A percentile compares a stretch with the other conserved stretches of the same genome.
Evolutionary conservation across 2,888 invertebrate species (phyloP).

Genomic region (Ophraella communa): DNA sequence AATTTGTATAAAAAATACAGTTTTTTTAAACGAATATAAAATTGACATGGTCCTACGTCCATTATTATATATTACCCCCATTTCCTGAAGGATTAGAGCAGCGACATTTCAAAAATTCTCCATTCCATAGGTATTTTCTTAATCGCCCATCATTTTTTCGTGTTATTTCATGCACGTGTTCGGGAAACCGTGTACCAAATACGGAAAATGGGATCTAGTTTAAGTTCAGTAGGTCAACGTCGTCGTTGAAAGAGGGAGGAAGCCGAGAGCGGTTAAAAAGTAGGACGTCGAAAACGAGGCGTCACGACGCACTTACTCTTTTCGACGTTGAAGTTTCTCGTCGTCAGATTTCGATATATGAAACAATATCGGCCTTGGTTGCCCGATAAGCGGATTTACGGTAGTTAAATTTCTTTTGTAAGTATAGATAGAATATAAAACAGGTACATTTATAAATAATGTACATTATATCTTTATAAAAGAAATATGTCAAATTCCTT

Average conservation of each 20-base stretch:
- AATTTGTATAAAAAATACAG: too few species aligned
- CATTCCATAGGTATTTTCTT: background rate
- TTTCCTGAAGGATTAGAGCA: too few species aligned
- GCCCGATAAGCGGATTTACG: background rate
- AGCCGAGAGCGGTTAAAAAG: constrained; percentile 29
- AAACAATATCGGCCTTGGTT: background rate
- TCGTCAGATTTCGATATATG: background rate
- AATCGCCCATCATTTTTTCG: background rate
- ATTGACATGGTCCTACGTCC: too few species aligned
- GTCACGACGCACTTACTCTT: constrained; percentile 46
- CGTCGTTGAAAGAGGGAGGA: constrained; percentile 31
- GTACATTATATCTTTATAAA: too few species aligned
- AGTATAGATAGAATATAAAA: too few species aligned
- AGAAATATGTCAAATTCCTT: too few species aligned
- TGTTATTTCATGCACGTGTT: background rate
- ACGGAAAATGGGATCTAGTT: constrained; percentile 37
- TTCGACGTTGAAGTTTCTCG: constrained; percentile 49
- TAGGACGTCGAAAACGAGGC: constrained; percentile 39
- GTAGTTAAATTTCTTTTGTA: too few species aligned
- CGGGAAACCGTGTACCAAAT: constrained; percentile 8
- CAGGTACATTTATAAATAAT: too few species aligned
- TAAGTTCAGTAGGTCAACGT: constrained; percentile 49
- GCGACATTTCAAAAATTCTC: background rate
- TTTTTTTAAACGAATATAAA: too few species aligned
- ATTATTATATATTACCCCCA: too few species aligned